Conservation (phyloP, 2,888 invertebrate species). For the Cheilosia impressa region DNA sequence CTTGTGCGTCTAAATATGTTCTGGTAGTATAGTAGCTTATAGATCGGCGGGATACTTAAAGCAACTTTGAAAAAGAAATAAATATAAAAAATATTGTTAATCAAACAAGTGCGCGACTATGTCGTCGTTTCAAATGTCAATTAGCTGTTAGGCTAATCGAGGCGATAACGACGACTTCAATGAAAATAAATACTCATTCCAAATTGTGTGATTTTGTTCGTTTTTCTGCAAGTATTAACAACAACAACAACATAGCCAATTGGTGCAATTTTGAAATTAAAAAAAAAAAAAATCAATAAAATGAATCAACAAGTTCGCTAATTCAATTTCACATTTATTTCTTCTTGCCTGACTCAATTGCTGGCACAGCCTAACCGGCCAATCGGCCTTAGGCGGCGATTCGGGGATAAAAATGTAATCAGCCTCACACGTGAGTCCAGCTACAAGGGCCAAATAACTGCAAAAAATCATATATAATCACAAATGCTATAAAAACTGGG, state of each 20-base stretch:
- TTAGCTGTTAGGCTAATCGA: conserved; percentile 10
- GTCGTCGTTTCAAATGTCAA: conserved; percentile 15
- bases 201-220: conserved; percentile 59
- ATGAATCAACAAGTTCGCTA: conserved; percentile 17
- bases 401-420: conserved; percentile 96
- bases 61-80: conserved; percentile 62
- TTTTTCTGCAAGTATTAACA: conserved; percentile 23
- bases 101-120: conserved; percentile 52
- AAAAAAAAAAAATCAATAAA: conserved; percentile 43
- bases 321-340: conserved; percentile 70
- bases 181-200: conserved; percentile 49
- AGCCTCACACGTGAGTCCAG: conserved; percentile 92
- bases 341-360: conserved; percentile 88
- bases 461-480: conserved; percentile 78
- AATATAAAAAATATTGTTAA: conserved; percentile 63
- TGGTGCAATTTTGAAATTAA: conserved; percentile 65
- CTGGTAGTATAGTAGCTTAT: conserved; percentile 6
- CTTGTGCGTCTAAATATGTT: conserved; percentile 11
- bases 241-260: conserved; percentile 60
- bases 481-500: conserved; percentile 41
- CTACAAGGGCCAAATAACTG: conserved; percentile 94
- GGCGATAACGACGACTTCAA: conserved; percentile 34
- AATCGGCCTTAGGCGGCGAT: conserved; percentile 91
- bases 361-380: conserved; percentile 90
- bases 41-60: conserved; percentile 35